These are phyloP conservation scores for Tor tambroides DNA, from an alignment of 2,113 vertebrate genomes.

Conservation along the genomic window DNA sequence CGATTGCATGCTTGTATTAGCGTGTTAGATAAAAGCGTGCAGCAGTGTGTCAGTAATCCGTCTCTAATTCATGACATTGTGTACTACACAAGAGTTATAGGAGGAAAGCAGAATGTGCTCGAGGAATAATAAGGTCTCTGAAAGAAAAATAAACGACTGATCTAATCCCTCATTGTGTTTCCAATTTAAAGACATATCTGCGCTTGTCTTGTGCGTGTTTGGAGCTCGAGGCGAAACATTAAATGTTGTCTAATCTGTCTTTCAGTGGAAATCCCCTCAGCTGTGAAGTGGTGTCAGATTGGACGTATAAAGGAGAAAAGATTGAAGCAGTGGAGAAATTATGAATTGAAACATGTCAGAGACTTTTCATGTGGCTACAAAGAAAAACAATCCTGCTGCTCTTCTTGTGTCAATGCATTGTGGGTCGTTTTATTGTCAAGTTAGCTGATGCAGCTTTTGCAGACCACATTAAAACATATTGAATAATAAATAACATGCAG, in stretches of 20 bases:
- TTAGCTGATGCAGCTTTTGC: background rate
- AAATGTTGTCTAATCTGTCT: background rate
- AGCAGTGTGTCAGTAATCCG: background rate
- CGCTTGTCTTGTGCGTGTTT: background rate
- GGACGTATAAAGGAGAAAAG: background rate
- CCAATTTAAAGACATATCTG: background rate
- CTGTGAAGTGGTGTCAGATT: background rate
- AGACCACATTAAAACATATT: background rate
- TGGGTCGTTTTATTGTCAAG: background rate
- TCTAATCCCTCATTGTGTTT: background rate
- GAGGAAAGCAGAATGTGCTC: background rate
- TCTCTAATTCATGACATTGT: conserved; percentile 23
- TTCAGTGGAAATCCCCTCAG: conserved; percentile 2
- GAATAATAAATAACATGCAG: background rate
- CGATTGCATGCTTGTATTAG: background rate
- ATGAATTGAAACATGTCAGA: background rate
- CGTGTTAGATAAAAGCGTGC: background rate
- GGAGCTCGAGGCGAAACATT: background rate
- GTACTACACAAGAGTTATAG: background rate
- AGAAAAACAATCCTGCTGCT: background rate
- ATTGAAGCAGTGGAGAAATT: background rate
- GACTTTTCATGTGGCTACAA: background rate
- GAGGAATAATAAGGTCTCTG: background rate
- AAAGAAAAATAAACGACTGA: background rate
- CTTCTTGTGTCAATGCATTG: background rate